Base-by-base conservation (phyloP, 2,113 vertebrate species). In the Lagopus muta region DNA sequence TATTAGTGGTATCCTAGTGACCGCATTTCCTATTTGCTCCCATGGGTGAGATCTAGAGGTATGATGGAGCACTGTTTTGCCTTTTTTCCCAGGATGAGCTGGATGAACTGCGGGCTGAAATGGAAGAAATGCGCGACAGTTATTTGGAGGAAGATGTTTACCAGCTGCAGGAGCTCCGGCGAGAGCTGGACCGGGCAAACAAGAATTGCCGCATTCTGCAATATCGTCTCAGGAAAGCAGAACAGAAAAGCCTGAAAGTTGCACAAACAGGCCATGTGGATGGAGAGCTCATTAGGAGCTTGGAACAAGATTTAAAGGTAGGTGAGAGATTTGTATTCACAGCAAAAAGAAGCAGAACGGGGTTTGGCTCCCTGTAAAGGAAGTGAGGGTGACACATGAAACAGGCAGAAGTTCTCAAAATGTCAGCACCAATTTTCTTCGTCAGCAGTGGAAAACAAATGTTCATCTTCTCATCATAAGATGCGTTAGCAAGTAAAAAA, bases 91-190 rank as follows among this genome's bases (percentile, higher is more conserved):
- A 99, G 99, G 99, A 99, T 97, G 99, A 99, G 96, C 96, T 99
- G 98, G 99, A 99, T 58, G 99, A 99, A 97, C 98, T 99, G 85
- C 99, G 98, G 32, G 99, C 99, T 2, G 99, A 99, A 97, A 99
- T 99, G 99, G 99, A 99, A 97, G 99, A 99, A 96, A 98, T 99
- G 97, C 98, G 99, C 40, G 99, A 99, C 97, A 99, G 98, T 97
- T 99, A 99, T 85, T 98, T 99, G 96, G 99, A 99, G 93, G 99
- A 99, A 97, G 99, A 99, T 97, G 99, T 99, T 76, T 99, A 99
- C 97, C 99, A 99, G 97, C 97, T 99, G 92, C 99, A 99, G 98
- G 99, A 99, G 93, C 98, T 99, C 79, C 98, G 99, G 45, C 96
- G 99, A 85, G 99, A 99, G 91, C 98, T 99, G 95, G 99, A 99